Percentiles rank a stretch among this genome's conserved stretches.
Conservation (phyloP, 2,797 vertebrate species). For the Periophthalmus magnuspinnatus region DNA sequence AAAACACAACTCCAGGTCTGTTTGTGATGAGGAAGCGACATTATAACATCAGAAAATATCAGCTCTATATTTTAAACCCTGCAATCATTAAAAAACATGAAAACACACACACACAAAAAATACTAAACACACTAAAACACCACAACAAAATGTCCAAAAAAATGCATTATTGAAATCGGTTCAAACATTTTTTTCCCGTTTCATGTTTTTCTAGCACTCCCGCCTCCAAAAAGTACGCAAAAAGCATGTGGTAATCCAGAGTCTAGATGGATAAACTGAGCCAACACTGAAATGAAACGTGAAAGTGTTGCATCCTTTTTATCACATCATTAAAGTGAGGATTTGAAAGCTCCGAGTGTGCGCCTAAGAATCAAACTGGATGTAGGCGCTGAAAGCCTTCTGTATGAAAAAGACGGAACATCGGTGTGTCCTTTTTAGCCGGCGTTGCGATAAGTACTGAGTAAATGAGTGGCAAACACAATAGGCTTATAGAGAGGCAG, state of each 20-base stretch:
- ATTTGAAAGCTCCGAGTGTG: slow-evolving; percentile 22
- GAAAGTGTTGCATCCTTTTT: slow-evolving; percentile 10
- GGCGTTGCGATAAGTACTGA: slow-evolving; percentile 15
- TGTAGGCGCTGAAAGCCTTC: background rate
- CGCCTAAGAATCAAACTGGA: slow-evolving; percentile 26
- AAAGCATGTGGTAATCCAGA: slow-evolving; percentile 23
- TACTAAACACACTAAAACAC: no score
- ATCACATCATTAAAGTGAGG: slow-evolving; percentile 24
- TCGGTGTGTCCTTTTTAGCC: slow-evolving; percentile 19
- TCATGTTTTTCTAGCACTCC: background rate
- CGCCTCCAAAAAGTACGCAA: slow-evolving; percentile 1
- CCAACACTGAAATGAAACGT: slow-evolving; percentile 9
- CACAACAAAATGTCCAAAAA: background rate
- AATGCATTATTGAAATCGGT: background rate
- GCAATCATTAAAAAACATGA: no score
- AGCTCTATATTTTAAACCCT: no score
- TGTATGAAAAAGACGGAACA: slow-evolving; percentile 18
- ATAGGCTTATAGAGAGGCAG: slow-evolving; percentile 34
- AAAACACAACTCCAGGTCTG: no score
- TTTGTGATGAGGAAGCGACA: no score
- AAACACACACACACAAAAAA: no score
- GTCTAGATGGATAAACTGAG: slow-evolving; percentile 5
- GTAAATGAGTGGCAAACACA: slow-evolving; percentile 45
- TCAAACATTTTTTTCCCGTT: background rate
- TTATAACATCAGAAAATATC: no score